A percentile compares a stretch with the other conserved stretches of the same genome.
These are phyloP conservation scores for Platichthys stellatus DNA, from an alignment of 2,113 vertebrate species.

Conservation along the genomic window DNA sequence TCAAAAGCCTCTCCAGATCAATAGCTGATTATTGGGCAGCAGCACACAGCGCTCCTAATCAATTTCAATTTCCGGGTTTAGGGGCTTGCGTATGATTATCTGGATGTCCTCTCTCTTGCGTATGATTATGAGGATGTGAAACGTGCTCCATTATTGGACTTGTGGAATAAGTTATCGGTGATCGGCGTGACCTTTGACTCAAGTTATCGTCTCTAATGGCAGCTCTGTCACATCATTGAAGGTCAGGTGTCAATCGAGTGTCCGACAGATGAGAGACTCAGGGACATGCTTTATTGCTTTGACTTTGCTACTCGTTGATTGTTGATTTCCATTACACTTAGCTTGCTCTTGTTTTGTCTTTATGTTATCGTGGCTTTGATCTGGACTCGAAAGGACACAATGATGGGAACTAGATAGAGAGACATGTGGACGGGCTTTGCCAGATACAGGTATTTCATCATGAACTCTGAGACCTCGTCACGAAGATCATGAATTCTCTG, in stretches of 20 bases:
- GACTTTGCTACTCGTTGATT: slow-evolving; percentile 12
- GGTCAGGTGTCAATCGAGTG: slow-evolving; percentile 53
- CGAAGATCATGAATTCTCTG: background rate
- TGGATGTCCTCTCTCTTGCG: slow-evolving; percentile 29
- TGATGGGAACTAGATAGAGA: background rate
- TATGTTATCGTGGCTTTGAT: background rate
- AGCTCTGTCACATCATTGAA: slow-evolving; percentile 44
- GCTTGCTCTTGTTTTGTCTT: background rate
- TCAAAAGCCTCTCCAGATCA: slow-evolving; percentile 54
- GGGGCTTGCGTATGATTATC: slow-evolving; percentile 34
- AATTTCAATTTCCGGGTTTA: slow-evolving; percentile 59
- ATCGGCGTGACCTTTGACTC: slow-evolving; percentile 43
- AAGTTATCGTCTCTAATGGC: slow-evolving; percentile 35
- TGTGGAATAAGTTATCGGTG: slow-evolving; percentile 29
- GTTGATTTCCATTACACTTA: background rate
- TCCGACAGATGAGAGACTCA: background rate
- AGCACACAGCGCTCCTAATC: slow-evolving; percentile 49
- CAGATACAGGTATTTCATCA: background rate
- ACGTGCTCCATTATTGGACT: slow-evolving; percentile 16
- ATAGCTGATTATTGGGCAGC: slow-evolving; percentile 66
- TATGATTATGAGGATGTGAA: slow-evolving; percentile 26
- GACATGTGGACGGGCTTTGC: background rate
- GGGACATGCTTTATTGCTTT: slow-evolving; percentile 33
- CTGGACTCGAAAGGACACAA: background rate
- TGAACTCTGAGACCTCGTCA: background rate